Conservation (phyloP, 2,113 vertebrate species). For the Hippocampus zosterae region DNA sequence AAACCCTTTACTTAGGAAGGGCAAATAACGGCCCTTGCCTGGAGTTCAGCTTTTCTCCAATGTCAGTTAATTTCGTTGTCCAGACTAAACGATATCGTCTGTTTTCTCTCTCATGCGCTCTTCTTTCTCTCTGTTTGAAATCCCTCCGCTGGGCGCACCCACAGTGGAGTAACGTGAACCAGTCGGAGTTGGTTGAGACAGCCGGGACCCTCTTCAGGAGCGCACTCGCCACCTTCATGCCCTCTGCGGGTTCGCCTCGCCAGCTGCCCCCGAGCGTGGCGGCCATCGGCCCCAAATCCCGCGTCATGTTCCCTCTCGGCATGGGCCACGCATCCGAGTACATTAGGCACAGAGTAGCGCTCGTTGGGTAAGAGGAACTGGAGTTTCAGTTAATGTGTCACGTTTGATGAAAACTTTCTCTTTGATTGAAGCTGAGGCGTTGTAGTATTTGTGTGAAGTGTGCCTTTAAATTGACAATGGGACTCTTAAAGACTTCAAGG, state of each 20-base stretch:
- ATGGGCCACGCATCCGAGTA: constrained; percentile 91
- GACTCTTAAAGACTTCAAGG: neutral
- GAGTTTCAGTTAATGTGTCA: no score
- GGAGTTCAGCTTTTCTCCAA: constrained; percentile 48
- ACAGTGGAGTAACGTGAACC: constrained; percentile 94
- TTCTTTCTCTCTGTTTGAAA: constrained; percentile 26
- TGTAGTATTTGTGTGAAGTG: no score
- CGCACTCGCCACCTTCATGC: constrained; percentile 78
- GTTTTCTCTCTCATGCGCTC: constrained; percentile 39
- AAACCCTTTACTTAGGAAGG: constrained; percentile 61
- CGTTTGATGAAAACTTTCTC: no score
- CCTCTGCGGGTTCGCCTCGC: constrained; percentile 79
- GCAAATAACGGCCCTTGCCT: constrained; percentile 41
- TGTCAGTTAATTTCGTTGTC: constrained; percentile 63
- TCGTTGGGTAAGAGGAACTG: constrained; percentile 81
- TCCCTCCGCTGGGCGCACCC: constrained; percentile 11
- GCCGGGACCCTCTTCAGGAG: constrained; percentile 80
- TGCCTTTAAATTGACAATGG: neutral
- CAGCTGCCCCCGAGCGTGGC: constrained; percentile 93
- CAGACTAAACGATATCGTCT: constrained; percentile 43
- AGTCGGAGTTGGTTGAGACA: constrained; percentile 85
- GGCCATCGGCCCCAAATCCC: constrained; percentile 77
- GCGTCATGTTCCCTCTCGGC: constrained; percentile 87
- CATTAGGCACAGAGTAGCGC: constrained; percentile 82
- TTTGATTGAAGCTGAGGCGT: neutral